Evolutionary conservation across 2,113 vertebrate genomes (phyloP).

Genomic region (Prinia subflava): DNA sequence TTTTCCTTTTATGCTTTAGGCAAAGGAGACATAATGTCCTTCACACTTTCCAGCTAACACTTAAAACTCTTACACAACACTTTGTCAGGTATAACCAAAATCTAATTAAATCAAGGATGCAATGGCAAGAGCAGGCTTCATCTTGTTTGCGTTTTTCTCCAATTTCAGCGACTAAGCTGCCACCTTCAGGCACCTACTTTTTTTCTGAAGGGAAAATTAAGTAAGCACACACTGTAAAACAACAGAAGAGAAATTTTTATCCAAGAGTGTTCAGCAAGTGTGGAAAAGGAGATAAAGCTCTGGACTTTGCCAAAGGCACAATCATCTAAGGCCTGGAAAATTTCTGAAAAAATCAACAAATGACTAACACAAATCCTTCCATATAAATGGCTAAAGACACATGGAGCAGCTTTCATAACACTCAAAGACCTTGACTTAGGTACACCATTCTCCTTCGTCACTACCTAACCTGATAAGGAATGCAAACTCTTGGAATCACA

Average conservation of each 20-base stretch:
- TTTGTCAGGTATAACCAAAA: not conserved
- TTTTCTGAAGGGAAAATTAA: not conserved
- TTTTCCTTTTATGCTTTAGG: not conserved
- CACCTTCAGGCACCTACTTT: not conserved
- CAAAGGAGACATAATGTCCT: not conserved
- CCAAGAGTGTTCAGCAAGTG: not conserved
- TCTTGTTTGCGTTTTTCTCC: not conserved
- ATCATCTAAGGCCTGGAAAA: not conserved
- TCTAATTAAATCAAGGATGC: slow-evolving; percentile 27
- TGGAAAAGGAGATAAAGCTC: not conserved
- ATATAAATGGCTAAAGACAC: not conserved
- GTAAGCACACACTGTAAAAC: not conserved
- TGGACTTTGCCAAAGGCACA: not conserved
- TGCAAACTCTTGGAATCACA: not conserved
- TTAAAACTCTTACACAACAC: not conserved
- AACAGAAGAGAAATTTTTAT: not conserved
- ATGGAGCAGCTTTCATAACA: not conserved
- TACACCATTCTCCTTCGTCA: not conserved
- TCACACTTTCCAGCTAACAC: not conserved
- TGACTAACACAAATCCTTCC: not conserved
- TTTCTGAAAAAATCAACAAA: not conserved
- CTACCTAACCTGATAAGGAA: not conserved
- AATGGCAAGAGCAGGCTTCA: not conserved
- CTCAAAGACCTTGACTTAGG: not conserved
- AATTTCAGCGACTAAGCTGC: not conserved